Base-by-base conservation (phyloP, 2,113 vertebrate species). In the Pao palembangensis region DNA sequence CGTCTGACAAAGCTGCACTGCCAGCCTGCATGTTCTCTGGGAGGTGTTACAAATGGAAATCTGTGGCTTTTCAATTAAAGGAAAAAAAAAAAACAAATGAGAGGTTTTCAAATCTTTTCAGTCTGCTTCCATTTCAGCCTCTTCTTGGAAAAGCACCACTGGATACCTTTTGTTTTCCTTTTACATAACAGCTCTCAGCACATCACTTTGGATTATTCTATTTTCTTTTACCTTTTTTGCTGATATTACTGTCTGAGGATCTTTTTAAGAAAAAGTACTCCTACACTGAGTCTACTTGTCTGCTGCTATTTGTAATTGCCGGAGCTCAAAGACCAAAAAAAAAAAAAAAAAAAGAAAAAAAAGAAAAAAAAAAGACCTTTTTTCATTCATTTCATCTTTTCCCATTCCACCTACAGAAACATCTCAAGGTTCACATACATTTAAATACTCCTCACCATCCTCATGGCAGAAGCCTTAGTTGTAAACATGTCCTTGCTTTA, bases 71-170 rank as follows among this genome's bases (percentile, higher is more conserved):
- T 38, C n/a, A 51, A 68, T 72, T 16, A 52, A 48, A 19, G 8
- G 3, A 28, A 21, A 19, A 34, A 55, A 12, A 4, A 53, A 61
- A 51, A 25, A 28, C 44, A 60, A 57, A 61, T 42, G 6, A 48
- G 23, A 68, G 21, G 31, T 31, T 60, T 67, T 60, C 55, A 57
- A 18, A 55, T 69, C 13, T 23, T 56, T 44, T 25, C 41, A 60
- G 46, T 48, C 15, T 44, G 42, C 31, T 10, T 61, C 34, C 31
- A 41, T 48, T 51, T 6, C n/a, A 51, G 59, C 62, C 25, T 67
- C 38, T 58, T 15, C 41, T 47, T 76, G 49, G 25, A 59, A 69
- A 76, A 20, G 70, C 41, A 69, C 76, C 56, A 67, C 55, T 73
- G 68, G 43, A 15, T 75, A 54, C 55, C 66, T 58, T 28, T 53